Evolutionary conservation across 2,888 invertebrate species (phyloP).

Genomic region (Hypomecis atomaria): DNA sequence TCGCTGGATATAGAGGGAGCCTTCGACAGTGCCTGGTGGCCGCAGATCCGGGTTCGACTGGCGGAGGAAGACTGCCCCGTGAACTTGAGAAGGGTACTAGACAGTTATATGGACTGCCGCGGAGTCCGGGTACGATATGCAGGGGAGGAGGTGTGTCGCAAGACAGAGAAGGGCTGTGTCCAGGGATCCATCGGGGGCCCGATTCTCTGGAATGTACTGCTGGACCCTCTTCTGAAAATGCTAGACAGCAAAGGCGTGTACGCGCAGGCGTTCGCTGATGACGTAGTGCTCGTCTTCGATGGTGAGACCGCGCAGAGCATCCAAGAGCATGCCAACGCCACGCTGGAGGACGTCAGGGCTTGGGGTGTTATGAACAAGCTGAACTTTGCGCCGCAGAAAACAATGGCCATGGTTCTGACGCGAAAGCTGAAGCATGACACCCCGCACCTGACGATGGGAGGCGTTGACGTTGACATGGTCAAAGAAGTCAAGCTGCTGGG

Average conservation of each 20-base stretch:
- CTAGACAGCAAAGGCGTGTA: background rate
- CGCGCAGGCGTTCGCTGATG: background rate
- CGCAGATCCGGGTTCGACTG: background rate
- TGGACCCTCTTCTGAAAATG: background rate
- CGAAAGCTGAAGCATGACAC: constrained; percentile 7
- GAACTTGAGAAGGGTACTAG: too few species aligned
- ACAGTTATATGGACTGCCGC: too few species aligned
- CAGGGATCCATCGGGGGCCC: background rate
- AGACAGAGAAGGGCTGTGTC: too few species aligned
- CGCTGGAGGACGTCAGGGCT: constrained; percentile 10
- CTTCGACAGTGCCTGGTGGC: background rate
- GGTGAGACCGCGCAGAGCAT: constrained; percentile 1
- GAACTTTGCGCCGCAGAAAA: constrained; percentile 10
- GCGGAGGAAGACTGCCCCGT: background rate
- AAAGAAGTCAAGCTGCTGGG: constrained; percentile 18
- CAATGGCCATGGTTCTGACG: constrained; percentile 1
- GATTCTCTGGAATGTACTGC: background rate
- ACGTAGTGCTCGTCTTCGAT: background rate
- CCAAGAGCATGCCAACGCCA: constrained; percentile 7
- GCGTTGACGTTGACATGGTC: constrained; percentile 12
- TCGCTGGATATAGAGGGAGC: background rate
- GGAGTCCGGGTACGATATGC: too few species aligned
- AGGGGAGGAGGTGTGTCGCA: too few species aligned
- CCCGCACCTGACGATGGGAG: constrained; percentile 11
- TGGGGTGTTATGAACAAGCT: constrained; percentile 18